Percentiles rank a stretch among this genome's conserved stretches.
phyloP scores from a whole-genome alignment of 2,113 vertebrate species.

The Archocentrus centrarchus region DNA sequence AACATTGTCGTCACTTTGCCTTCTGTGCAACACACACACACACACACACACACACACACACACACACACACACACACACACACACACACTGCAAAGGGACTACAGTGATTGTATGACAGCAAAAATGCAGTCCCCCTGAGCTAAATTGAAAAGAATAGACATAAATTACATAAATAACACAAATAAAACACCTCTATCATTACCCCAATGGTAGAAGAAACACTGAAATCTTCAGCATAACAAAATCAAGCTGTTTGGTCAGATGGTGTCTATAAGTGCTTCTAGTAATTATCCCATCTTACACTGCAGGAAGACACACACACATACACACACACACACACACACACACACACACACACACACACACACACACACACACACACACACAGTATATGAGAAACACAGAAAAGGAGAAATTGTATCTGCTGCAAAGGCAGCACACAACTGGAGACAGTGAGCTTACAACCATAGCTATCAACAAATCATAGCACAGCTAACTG shows the following conservation, averaged over 20 bases:
- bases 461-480: neutral
- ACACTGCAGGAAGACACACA: neutral
- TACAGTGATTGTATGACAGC: neutral
- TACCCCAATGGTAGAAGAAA: neutral
- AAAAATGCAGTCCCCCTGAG: neutral
- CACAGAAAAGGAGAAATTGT: neutral
- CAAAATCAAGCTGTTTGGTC: neutral
- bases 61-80: too few species aligned
- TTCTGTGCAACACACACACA: neutral
- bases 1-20: neutral
- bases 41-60: neutral
- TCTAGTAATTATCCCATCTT: neutral
- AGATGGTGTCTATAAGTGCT: neutral
- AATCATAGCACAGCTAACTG: neutral
- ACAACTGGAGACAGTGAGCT: neutral
- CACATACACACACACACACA: neutral
- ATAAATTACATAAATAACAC: neutral
- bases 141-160: neutral
- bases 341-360: neutral
- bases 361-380: too few species aligned
- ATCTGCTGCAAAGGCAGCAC: neutral
- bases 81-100: neutral
- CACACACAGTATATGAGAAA: neutral
- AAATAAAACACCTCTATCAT: too few species aligned
- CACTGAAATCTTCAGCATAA: neutral